Evolutionary conservation across 2,888 invertebrate species (phyloP).

Genomic region (Zootermopsis nevadensis): DNA sequence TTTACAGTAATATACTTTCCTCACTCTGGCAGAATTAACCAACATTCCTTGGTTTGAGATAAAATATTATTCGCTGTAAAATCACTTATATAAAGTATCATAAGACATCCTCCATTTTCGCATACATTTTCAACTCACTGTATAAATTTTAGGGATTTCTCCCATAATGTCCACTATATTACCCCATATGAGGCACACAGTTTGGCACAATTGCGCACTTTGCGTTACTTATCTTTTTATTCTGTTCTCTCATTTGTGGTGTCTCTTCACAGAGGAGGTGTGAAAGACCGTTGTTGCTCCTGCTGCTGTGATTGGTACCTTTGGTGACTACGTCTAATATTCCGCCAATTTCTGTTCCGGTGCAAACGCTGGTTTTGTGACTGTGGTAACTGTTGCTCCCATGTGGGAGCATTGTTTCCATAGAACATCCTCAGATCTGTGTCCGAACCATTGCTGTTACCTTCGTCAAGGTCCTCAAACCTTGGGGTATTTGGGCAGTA

Average conservation of each 20-base stretch:
- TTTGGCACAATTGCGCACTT: too few relatives aligned
- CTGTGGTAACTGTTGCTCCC: conserved; percentile 26
- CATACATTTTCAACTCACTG: too few relatives aligned
- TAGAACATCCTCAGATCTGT: conserved; percentile 46
- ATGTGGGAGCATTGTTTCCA: neutral
- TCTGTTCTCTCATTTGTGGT: too few relatives aligned
- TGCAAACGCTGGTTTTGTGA: neutral
- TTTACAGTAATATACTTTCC: neutral
- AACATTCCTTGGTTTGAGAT: neutral
- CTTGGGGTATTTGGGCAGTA: conserved; percentile 34
- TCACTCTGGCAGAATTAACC: conserved; percentile 1
- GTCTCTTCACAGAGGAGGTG: conserved; percentile 1
- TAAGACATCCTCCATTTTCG: too few relatives aligned
- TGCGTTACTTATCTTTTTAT: too few relatives aligned
- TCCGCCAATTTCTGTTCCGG: conserved; percentile 13
- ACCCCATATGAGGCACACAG: too few relatives aligned
- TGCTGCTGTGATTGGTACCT: neutral
- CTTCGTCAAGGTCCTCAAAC: conserved; percentile 40
- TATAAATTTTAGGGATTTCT: too few relatives aligned
- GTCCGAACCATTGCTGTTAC: conserved; percentile 35
- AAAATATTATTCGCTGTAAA: too few relatives aligned
- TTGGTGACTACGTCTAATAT: conserved; percentile 2
- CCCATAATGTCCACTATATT: neutral
- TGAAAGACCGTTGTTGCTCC: conserved; percentile 14
- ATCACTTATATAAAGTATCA: too few relatives aligned